Conservation (phyloP, 2,797 vertebrate genomes). For the Mormyrus proboscirostris region DNA sequence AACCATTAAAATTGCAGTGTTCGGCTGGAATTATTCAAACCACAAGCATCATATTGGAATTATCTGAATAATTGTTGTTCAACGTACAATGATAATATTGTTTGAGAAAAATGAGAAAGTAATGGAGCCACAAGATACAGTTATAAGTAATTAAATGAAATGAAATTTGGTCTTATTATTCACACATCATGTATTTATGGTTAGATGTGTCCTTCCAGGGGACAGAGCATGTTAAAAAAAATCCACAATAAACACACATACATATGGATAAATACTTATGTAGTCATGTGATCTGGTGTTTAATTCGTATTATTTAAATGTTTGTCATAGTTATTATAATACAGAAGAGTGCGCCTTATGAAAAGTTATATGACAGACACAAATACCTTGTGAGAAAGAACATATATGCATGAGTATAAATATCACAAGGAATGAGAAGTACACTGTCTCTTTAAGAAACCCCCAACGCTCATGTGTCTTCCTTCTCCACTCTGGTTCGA, state of each 20-base stretch:
- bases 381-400: conserved; percentile 9
- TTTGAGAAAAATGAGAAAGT: background rate
- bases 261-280: background rate
- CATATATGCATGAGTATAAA: conserved; percentile 47
- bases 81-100: background rate
- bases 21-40: background rate
- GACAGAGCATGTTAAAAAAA: background rate
- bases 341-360: background rate
- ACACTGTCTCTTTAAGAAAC: conserved; percentile 49
- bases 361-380: background rate
- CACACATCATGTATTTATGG: background rate
- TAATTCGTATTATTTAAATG: background rate
- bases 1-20: background rate
- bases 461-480: conserved; percentile 35
- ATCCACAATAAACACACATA: background rate
- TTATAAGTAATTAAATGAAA: background rate
- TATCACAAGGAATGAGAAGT: conserved; percentile 33
- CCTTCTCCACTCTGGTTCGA: conserved; percentile 37
- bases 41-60: background rate
- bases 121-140: background rate
- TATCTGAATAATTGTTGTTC: background rate
- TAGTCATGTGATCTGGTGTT: background rate
- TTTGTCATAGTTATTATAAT: background rate
- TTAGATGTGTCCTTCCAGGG: background rate
- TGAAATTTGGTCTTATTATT: background rate